Conservation (phyloP, 2,888 invertebrate species). For the Agriopis aurantiaria region DNA sequence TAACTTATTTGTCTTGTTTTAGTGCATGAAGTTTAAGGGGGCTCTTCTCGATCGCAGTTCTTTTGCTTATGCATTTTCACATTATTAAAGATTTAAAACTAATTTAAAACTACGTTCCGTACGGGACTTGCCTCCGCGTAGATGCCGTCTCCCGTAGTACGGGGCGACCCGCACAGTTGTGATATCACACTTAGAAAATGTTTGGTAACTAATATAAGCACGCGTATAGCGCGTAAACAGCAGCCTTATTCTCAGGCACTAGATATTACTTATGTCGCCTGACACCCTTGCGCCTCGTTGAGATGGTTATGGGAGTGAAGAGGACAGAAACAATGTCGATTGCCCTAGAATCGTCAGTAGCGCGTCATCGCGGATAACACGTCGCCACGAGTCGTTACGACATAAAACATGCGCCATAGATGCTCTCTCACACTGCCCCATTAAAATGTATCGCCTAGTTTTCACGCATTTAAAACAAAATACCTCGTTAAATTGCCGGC, state of each 20-base stretch:
- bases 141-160: too few species aligned
- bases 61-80: too few species aligned
- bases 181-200: neutral
- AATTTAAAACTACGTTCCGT: too few species aligned
- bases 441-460: constrained; percentile 33
- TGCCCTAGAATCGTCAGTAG: neutral
- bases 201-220: too few species aligned
- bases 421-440: constrained; percentile 31
- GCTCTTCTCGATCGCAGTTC: too few species aligned
- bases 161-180: too few species aligned
- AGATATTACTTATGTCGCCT: neutral
- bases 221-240: constrained; percentile 10
- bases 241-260: neutral
- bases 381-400: neutral
- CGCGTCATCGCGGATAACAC: constrained; percentile 1
- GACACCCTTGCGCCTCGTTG: neutral
- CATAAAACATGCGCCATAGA: constrained; percentile 42
- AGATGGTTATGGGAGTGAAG: neutral
- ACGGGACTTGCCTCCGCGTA: too few species aligned
- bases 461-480: constrained; percentile 34
- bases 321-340: neutral
- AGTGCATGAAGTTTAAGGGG: too few species aligned
- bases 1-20: too few species aligned
- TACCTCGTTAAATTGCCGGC: constrained; percentile 26
- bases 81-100: too few species aligned